Conservation (phyloP, 1,140 invertebrate species). For the Drosophila pallidifrons region DNA sequence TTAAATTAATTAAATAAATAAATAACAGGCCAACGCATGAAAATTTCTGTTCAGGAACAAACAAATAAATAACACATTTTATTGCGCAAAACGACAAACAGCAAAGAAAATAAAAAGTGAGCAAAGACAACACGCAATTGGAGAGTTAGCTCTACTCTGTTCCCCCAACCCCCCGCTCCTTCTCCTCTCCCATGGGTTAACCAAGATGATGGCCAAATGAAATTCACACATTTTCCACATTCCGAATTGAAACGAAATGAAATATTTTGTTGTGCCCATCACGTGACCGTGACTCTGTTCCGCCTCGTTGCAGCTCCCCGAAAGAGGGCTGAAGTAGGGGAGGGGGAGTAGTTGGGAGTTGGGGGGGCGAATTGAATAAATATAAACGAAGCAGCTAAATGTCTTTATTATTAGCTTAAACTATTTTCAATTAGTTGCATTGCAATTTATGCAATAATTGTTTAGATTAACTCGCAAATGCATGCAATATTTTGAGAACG, state of each 20-base stretch:
- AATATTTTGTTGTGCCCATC: constrained; percentile 26
- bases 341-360: neutral
- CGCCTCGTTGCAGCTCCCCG: constrained; percentile 42
- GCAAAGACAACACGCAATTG: constrained; percentile 53
- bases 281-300: constrained; percentile 58
- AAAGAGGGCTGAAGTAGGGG: neutral
- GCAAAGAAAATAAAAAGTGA: neutral
- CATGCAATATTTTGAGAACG: constrained; percentile 38
- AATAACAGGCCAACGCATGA: constrained; percentile 20
- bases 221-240: constrained; percentile 11
- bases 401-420: constrained; percentile 43
- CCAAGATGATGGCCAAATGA: constrained; percentile 11
- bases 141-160: constrained; percentile 24
- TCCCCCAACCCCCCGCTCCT: neutral
- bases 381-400: constrained; percentile 12
- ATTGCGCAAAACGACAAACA: constrained; percentile 65
- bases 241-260: neutral
- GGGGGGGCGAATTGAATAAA: neutral
- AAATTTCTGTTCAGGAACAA: constrained; percentile 58
- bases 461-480: constrained; percentile 32
- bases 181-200: neutral
- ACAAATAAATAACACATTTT: constrained; percentile 71
- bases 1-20: constrained; percentile 79
- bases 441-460: constrained; percentile 43
- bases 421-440: constrained; percentile 43